These are phyloP conservation scores for Cryptocheilus praepositus DNA, from an alignment of 2,888 invertebrate species.

Conservation along the genomic window DNA sequence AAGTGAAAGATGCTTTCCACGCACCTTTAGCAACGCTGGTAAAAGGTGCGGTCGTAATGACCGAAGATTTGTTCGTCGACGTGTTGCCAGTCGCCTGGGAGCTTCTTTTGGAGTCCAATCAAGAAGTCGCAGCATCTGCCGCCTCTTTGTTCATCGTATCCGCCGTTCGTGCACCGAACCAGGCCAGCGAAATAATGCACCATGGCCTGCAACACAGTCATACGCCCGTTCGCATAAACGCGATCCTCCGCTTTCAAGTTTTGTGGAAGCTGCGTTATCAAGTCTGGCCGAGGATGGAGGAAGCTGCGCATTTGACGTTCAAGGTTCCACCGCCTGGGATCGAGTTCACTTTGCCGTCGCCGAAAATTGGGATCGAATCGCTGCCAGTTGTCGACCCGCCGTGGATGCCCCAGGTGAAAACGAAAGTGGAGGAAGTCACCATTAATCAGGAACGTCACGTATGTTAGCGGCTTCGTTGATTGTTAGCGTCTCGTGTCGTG, in stretches of 20 bases:
- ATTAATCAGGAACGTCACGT: constrained; percentile 98
- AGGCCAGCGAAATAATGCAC: constrained; percentile 92
- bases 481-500: background rate
- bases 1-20: constrained; percentile 94
- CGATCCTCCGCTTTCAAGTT: constrained; percentile 92
- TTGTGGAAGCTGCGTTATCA: constrained; percentile 98
- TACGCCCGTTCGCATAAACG: constrained; percentile 87
- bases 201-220: constrained; percentile 90
- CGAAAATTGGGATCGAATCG: constrained; percentile 97
- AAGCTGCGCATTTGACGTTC: constrained; percentile 95
- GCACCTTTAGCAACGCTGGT: constrained; percentile 89
- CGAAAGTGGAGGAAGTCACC: constrained; percentile 99
- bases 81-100: constrained; percentile 97
- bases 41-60: constrained; percentile 92
- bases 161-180: constrained; percentile 93
- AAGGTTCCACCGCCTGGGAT: constrained; percentile 99
- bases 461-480: constrained; percentile 65
- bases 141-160: constrained; percentile 94
- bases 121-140: constrained; percentile 88
- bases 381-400: constrained; percentile 98
- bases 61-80: constrained; percentile 91
- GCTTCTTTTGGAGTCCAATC: constrained; percentile 92
- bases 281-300: constrained; percentile 99
- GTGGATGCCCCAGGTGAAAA: constrained; percentile 98
- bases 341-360: constrained; percentile 98